Percentiles rank a stretch among this genome's conserved stretches.
These are phyloP conservation scores for Drosophila austrosaltans DNA, from an alignment of 2,888 invertebrate genomes.

Conservation along the genomic window DNA sequence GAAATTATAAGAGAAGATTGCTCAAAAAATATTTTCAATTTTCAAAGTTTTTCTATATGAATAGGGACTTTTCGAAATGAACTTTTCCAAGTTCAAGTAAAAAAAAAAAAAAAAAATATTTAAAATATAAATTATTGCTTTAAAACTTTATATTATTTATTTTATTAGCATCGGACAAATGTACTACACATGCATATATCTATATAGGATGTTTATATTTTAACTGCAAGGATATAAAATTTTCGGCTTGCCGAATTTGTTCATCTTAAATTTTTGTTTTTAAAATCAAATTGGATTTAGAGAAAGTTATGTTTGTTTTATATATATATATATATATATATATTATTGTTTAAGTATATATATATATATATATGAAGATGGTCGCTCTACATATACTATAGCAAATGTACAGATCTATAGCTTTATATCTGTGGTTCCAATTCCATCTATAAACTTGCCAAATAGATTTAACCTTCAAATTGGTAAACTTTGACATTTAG, in stretches of 20 bases:
- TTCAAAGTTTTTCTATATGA: too few species aligned
- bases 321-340: neutral
- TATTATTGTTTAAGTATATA: neutral
- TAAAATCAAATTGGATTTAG: constrained; percentile 8
- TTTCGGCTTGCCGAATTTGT: neutral
- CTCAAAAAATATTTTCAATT: neutral
- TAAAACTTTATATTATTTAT: too few species aligned
- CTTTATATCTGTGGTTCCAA: neutral
- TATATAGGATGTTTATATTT: neutral
- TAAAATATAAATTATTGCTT: too few species aligned
- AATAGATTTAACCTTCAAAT: neutral
- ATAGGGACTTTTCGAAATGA: too few species aligned
- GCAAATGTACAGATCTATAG: constrained; percentile 7
- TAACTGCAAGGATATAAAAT: neutral
- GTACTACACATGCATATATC: neutral
- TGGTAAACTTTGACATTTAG: too few species aligned
- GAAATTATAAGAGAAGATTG: neutral
- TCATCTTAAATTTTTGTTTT: neutral
- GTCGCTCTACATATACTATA: constrained; percentile 4
- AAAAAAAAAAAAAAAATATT: too few species aligned
- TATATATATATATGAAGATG: neutral
- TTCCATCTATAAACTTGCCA: neutral
- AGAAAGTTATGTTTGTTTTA: neutral
- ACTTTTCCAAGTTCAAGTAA: too few species aligned
- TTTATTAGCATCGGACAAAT: neutral